These are phyloP conservation scores for Labroides dimidiatus DNA, from an alignment of 2,797 vertebrate species.

Conservation along the genomic window DNA sequence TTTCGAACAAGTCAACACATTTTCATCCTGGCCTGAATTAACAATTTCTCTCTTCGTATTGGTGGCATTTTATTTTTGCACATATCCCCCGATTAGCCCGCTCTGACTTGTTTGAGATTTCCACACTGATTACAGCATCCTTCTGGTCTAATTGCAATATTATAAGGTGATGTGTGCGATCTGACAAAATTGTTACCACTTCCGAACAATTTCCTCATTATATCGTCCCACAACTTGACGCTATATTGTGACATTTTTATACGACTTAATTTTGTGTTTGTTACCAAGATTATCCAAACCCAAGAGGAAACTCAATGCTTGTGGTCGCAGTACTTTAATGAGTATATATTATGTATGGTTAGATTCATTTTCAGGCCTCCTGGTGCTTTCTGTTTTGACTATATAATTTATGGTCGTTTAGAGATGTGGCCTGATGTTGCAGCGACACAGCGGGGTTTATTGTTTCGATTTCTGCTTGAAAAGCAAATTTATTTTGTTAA, in stretches of 20 bases:
- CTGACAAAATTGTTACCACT: not conserved
- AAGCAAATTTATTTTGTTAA: not conserved
- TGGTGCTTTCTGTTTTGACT: not conserved
- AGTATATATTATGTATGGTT: slow-evolving; percentile 10
- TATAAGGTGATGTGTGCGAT: not conserved
- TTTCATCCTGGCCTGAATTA: not conserved
- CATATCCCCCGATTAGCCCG: not conserved
- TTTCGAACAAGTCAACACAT: slow-evolving; percentile 2
- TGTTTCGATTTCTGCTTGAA: slow-evolving; percentile 5
- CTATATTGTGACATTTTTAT: not conserved
- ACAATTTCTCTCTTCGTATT: not conserved
- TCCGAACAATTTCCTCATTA: not conserved
- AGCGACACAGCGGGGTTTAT: not conserved
- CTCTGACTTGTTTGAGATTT: not conserved
- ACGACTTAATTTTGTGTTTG: not conserved
- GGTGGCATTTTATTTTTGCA: not conserved
- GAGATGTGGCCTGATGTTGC: not conserved
- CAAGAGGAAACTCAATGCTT: slow-evolving; percentile 9
- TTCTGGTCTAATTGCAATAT: not conserved
- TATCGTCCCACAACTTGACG: not conserved
- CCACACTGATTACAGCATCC: not conserved
- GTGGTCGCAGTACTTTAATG: slow-evolving; percentile 10
- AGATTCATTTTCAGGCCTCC: slow-evolving; percentile 5
- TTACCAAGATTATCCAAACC: slow-evolving; percentile 6
- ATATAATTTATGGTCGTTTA: not conserved